These are phyloP conservation scores for Pectinophora gossypiella DNA, from an alignment of 1,140 invertebrate species.

Conservation along the genomic window DNA sequence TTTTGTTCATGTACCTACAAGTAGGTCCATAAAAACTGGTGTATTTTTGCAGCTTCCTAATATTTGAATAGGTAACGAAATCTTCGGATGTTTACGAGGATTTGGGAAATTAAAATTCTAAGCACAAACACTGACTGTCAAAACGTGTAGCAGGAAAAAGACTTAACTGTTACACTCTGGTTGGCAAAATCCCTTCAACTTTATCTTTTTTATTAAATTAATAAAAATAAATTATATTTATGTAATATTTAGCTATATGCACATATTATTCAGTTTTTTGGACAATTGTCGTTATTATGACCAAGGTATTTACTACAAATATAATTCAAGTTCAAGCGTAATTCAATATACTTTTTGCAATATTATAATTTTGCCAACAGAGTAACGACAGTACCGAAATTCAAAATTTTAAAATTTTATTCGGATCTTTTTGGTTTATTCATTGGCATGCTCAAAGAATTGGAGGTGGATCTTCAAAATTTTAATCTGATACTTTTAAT, in stretches of 20 bases:
- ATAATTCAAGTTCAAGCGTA: too few relatives aligned
- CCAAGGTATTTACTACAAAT: too few relatives aligned
- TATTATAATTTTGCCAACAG: conserved; percentile 51
- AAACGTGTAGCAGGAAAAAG: conserved; percentile 48
- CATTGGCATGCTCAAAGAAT: conserved; percentile 67
- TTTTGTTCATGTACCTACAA: too few relatives aligned
- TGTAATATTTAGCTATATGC: too few relatives aligned
- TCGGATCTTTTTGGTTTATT: conserved; percentile 6
- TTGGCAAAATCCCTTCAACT: conserved; percentile 39
- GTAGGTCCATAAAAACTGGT: too few relatives aligned
- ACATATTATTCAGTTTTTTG: too few relatives aligned
- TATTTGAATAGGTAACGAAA: too few relatives aligned
- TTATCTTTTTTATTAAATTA: neutral
- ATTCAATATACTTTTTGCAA: neutral
- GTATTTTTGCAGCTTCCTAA: too few relatives aligned
- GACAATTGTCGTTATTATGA: too few relatives aligned
- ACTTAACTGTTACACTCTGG: conserved; percentile 55
- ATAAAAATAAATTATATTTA: neutral
- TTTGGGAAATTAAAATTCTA: too few relatives aligned
- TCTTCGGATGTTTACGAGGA: too few relatives aligned
- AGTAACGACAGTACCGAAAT: conserved; percentile 62
- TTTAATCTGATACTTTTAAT: too few relatives aligned
- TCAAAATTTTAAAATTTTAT: conserved; percentile 43
- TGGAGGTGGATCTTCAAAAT: conserved; percentile 69
- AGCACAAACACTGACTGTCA: conserved; percentile 27